These are phyloP conservation scores for Scolanthus callimorphus DNA, from an alignment of 92 coral and sea anemone genomes.

Conservation along the genomic window DNA sequence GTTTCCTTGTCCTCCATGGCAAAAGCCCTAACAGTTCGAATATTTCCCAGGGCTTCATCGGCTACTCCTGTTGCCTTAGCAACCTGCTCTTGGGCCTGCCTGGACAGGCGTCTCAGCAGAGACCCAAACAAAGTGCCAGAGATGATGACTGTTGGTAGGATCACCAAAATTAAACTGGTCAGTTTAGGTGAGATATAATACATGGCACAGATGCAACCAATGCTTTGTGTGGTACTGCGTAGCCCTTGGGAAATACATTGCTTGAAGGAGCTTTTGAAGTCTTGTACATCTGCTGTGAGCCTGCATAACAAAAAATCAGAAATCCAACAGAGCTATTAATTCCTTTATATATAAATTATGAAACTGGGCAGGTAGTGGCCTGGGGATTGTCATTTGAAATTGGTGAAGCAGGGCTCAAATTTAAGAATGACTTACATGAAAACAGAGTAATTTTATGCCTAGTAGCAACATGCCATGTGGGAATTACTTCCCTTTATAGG, in stretches of 20 bases:
- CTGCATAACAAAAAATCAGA: conserved; percentile 26
- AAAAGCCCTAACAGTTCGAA: conserved; percentile 95
- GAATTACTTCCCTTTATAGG: too few species aligned
- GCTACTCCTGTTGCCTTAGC: conserved; percentile 97
- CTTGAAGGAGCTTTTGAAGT: conserved; percentile 97
- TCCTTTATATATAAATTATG: too few species aligned
- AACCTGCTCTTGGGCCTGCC: conserved; percentile 92
- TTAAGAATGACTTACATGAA: too few species aligned
- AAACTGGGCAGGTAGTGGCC: too few species aligned
- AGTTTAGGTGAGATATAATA: conserved; percentile 91
- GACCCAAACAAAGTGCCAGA: conserved; percentile 93
- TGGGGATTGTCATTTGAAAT: too few species aligned
- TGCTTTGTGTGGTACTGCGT: conserved; percentile 86
- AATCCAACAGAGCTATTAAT: not conserved
- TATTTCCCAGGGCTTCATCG: conserved; percentile 95
- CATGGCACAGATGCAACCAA: conserved; percentile 87
- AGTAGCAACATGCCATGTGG: too few species aligned
- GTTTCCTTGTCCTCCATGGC: conserved; percentile 98
- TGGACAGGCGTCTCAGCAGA: conserved; percentile 74
- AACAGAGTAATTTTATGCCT: too few species aligned
- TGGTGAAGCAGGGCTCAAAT: too few species aligned
- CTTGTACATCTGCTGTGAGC: conserved; percentile 91
- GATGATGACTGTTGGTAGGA: conserved; percentile 67
- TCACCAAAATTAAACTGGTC: conserved; percentile 54
- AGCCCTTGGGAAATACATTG: conserved; percentile 94